Base-by-base conservation (phyloP, 2,113 vertebrate species). In the Myotis brandtii region DNA sequence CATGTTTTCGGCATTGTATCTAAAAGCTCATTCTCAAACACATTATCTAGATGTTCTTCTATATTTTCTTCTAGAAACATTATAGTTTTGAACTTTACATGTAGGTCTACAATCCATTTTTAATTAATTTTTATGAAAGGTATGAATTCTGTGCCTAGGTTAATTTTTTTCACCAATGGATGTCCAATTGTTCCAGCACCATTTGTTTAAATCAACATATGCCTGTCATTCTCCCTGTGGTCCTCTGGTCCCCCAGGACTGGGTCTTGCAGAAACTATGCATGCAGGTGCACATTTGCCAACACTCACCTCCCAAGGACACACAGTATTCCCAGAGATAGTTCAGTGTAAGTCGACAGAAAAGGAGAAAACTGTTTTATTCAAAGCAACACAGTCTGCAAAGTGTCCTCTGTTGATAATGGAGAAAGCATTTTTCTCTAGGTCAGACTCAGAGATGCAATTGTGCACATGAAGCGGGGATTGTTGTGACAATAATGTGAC, bases 31-130 rank as follows among this genome's bases (percentile, higher is more conserved):
- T 48, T n/a, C 69, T 34, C 54, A 76, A 85, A 75, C 20, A 69
- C 17, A 34, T n/a, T 5, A n/a, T n/a, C 54, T 84, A 30, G 75
- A 77, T 64, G 69, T 46, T 62, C 72, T 79, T 52, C 18, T 50
- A 32, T 27, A n/a, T 93, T 87, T 81, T 86, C 81, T 95, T 88
- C 48, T 73, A 59, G 13, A 52, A 37, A 40, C n/a, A 80, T 73
- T 43, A 37, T 48, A 54, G 30, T 76, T 80, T 77, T n/a, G 7
- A 2, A 20, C 46, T 82, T 67, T 70, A 66, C 21, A 73, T 73
- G 50, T 23, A 84, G 43, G 59, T 16, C 23, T 79, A 6, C 64
- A 62, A 62, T 81, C 9, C 7, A 30, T 70, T 89, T 90, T 76
- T 11, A 83, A 54, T 48, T 52, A 17, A 16, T 54, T 83, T 92